Evolutionary conservation across 2,888 invertebrate species (phyloP).

Genomic region (Ferdinandea cuprea): DNA sequence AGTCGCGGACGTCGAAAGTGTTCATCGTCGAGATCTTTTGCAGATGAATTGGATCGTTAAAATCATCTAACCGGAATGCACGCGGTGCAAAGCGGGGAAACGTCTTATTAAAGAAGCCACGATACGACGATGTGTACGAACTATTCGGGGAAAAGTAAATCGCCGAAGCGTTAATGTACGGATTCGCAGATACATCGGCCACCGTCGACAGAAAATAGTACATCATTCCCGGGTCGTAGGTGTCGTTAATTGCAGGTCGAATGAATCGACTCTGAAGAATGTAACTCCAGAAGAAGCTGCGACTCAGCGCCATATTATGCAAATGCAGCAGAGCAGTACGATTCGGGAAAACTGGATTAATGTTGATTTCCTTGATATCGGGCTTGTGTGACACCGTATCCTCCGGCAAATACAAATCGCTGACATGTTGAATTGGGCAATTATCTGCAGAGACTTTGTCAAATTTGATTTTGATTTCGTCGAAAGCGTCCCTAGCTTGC

Average conservation of each 20-base stretch:
- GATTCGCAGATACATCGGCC: constrained; percentile 96
- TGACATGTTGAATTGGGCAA: constrained; percentile 93
- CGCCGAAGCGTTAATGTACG: constrained; percentile 95
- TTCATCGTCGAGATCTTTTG: constrained; percentile 97
- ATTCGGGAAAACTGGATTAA: constrained; percentile 97
- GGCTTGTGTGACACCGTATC: constrained; percentile 95
- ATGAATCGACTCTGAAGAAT: constrained; percentile 95
- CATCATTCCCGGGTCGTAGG: constrained; percentile 99
- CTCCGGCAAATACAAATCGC: constrained; percentile 92
- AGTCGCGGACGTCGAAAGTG: constrained; percentile 93
- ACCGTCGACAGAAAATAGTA: constrained; percentile 97
- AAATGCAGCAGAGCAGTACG: constrained; percentile 95
- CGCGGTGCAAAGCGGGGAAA: constrained; percentile 96
- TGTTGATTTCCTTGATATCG: constrained; percentile 96
- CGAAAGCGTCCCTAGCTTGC: constrained; percentile 95
- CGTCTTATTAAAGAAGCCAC: constrained; percentile 98
- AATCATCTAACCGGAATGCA: constrained; percentile 95
- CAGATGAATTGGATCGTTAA: constrained; percentile 97
- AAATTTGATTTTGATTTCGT: constrained; percentile 92
- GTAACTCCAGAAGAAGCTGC: constrained; percentile 98
- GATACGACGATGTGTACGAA: constrained; percentile 96
- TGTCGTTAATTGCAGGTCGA: constrained; percentile 94
- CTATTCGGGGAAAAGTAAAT: constrained; percentile 97
- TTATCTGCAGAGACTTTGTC: constrained; percentile 93
- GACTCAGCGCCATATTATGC: constrained; percentile 97